Conservation (phyloP, 2,888 invertebrate genomes). For the Allygus modestus region DNA sequence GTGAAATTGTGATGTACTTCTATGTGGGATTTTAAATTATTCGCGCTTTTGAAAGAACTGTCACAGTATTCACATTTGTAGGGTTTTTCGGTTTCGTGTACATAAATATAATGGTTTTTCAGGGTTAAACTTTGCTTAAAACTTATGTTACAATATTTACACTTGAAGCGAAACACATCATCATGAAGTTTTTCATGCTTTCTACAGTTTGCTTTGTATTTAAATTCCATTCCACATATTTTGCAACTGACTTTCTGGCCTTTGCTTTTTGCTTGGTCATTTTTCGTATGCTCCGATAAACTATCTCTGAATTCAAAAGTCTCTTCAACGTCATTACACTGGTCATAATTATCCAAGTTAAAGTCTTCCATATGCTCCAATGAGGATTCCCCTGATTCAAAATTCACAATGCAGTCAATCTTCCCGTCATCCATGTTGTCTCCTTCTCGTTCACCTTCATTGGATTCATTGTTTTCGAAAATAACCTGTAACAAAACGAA, state of each 20-base stretch:
- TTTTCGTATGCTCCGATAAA: not conserved
- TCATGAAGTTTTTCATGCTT: constrained; percentile 35
- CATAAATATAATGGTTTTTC: not conserved
- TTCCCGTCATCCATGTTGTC: not conserved
- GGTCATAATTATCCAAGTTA: not conserved
- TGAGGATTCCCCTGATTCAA: not conserved
- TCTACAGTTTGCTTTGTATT: not conserved
- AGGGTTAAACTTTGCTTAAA: not conserved
- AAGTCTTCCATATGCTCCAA: not conserved
- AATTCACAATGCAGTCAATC: not conserved
- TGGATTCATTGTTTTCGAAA: not conserved
- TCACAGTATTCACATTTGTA: constrained; percentile 17
- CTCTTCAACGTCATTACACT: not conserved
- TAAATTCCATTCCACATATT: constrained; percentile 23
- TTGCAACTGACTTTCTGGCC: not conserved
- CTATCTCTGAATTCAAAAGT: not conserved
- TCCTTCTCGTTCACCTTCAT: not conserved
- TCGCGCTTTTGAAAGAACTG: constrained; percentile 5
- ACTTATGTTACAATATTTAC: not conserved
- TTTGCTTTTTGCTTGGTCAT: not conserved
- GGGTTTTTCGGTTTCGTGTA: not conserved
- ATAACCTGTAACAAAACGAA: not conserved
- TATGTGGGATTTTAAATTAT: constrained; percentile 17
- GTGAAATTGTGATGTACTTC: constrained; percentile 8
- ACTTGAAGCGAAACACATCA: not conserved